Evolutionary conservation across 2,113 vertebrate species (phyloP), one percentile per base, ranked within the genome.

Genomic region (Varanus salvator): DNA sequence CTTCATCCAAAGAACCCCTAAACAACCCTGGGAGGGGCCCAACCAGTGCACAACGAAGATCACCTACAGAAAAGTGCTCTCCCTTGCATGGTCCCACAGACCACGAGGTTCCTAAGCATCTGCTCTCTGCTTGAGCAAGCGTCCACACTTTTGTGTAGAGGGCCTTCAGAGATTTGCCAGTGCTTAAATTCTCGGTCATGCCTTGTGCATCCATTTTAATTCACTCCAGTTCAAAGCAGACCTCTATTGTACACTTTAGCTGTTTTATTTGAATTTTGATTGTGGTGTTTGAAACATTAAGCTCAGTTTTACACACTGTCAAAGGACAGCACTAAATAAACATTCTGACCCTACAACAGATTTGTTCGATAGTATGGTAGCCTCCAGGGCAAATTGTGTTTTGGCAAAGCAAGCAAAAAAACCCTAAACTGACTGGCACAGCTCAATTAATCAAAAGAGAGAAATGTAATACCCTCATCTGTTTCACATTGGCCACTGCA

Each of bases 401-500:
- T 66, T 52, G 54, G 52, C n/a, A 12, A 78, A 77, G 75, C 66
- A 77, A 71, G 44, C 27, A 23, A 86, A 64, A 60, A 60, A 11
- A 60, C 57, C 60, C 60, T 64, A 64, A 72, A 80, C 52, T 66
- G 52, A 74, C 52, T 84, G 66, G 66, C 66, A 85, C 66, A 91
- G 83, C 31, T 54, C 69, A 84, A 85, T 87, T 88, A 85, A 85
- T 85, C 87, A 78, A 84, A 84, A 34, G 52, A 48, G 60, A 78
- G 66, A 88, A 84, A 91, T 71, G 9, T 34, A 85, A 88, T 71
- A 44, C 25, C 31, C 57, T 82, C 83, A 78, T 89, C 87, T 91
- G 87, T 88, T 88, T 85, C 38, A 72, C 74, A 88, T 86, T 76
- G 68, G 64, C 66, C 50, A 85, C 52, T 71, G 66, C 82, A 71